Evolutionary conservation across 1,140 invertebrate species (phyloP), one percentile per base, ranked within the genome.

Genomic region (Drosophila sproati): DNA sequence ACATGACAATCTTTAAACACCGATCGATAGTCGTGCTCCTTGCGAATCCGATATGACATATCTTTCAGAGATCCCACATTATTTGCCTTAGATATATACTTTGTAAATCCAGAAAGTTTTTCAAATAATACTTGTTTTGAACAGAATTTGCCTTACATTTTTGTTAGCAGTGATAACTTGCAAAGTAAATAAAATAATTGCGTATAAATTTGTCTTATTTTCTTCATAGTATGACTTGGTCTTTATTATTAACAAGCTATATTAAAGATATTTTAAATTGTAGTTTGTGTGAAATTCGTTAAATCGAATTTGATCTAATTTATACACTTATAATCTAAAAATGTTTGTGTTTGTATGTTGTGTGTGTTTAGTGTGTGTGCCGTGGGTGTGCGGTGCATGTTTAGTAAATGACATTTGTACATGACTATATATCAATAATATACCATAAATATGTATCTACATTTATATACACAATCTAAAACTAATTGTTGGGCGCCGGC

Each of bases 221-320:
- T 47, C n/a, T 71, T 74, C 82, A 85, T 78, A 39, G 70, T 51
- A 64, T 72, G 82, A 85, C 82, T 86, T 86, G 52, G 78, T 86
- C 82, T 86, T 85, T 85, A 78, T 64, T 74, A 32, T 45, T 45
- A 69, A 62, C 45, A 37, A 66, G 5, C 51, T 77, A 56, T 12
- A 60, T 54, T 73, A 74, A 1, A 50, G 43, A 31, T 74, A 41
- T 28, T 50, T 47, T 74, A 66, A 55, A 54, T 12, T 39, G 37
- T 32, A 47, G 20, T 43, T 43, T 64, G 45, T 20, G 57, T 37
- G 5, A 73, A 62, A 63, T 39, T 77, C 39, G 12, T n/a, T 43
- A 43, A 51, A 51, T 37, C n/a, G 56, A 69, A 12, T 35, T 60
- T 54, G 5, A 5, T 7, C 31, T 54, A 47, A 28, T 62, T 54